Base-by-base conservation (phyloP, 2,113 vertebrate species). In the Ceuthmochares aereus region DNA sequence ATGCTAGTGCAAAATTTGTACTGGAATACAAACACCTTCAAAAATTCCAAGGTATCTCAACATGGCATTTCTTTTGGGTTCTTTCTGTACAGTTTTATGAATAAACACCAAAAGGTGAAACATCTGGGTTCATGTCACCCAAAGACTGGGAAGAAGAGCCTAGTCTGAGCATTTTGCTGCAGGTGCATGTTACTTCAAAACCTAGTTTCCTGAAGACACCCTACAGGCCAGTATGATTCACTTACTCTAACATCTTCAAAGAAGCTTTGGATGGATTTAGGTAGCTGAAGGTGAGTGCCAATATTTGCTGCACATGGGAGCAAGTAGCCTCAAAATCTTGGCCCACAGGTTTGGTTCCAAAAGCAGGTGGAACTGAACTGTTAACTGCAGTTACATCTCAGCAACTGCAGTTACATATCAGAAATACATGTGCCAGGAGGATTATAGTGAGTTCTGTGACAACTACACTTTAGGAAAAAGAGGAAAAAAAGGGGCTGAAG, bases 401-500 rank as follows among this genome's bases (percentile, higher is more conserved):
- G n/a, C n/a, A n/a, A n/a, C n/a, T n/a, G n/a, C n/a, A n/a, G n/a
- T n/a, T n/a, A n/a, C n/a, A n/a, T 66, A 87, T 74, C 49, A 1
- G 3, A 87, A 95, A 78, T 19, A 74, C 36, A n/a, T 0, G 1
- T 17, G 49, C 63, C 30, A 6, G 14, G 51, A 89, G 25, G 55
- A 83, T 79, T 89, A 37, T 47, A 74, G 21, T 9, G 45, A 88
- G 25, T 54, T 86, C 63, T 95, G 51, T 37, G 78, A 62, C 54
- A 80, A 34, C 47, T 59, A 36, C 52, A 36, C 63, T 74, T 80
- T 6, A 90, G 43, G 47, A 70, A 74, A 95, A 94, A 86, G 82
- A 84, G 72, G 83, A 52, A 97, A 67, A 63, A 95, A 95, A 89
- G 78, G 80, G 81, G 75, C 37, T 95, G 81, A 89, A 91, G 36